Percentiles rank a stretch among this genome's conserved stretches.
phyloP scores from a whole-genome alignment of 2,888 invertebrate species.

The Beris chalybata region DNA sequence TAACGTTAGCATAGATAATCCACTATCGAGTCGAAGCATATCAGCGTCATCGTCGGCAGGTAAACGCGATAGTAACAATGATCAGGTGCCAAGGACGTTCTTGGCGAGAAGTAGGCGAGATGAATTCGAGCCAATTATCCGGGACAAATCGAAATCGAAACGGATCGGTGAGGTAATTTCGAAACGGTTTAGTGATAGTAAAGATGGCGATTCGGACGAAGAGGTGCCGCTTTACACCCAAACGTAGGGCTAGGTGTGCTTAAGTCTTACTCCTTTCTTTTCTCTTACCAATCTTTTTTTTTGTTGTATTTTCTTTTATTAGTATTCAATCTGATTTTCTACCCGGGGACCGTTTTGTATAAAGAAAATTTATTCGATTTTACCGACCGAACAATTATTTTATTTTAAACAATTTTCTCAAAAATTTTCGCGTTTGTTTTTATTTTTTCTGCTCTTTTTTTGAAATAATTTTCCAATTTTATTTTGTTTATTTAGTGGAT shows the following conservation, averaged over 20 bases:
- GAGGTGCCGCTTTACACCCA: constrained; percentile 1
- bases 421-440: too few species aligned
- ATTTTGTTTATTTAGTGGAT: too few species aligned
- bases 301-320: too few species aligned
- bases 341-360: too few species aligned
- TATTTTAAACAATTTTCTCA: too few species aligned
- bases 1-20: neutral
- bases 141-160: constrained; percentile 4
- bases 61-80: neutral
- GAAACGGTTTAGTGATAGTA: neutral
- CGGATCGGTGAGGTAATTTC: neutral
- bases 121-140: constrained; percentile 28
- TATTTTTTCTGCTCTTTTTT: too few species aligned
- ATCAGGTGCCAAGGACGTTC: constrained; percentile 11
- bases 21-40: constrained; percentile 1
- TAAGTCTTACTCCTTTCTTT: neutral
- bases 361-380: too few species aligned
- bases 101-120: constrained; percentile 19
- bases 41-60: neutral
- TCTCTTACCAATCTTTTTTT: too few species aligned
- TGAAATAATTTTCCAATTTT: too few species aligned
- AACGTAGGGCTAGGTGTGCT: constrained; percentile 22
- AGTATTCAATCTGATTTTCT: too few species aligned
- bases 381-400: too few species aligned
- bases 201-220: neutral